Evolutionary conservation across 2,113 vertebrate genomes (phyloP).

Genomic region (Strigops habroptila): DNA sequence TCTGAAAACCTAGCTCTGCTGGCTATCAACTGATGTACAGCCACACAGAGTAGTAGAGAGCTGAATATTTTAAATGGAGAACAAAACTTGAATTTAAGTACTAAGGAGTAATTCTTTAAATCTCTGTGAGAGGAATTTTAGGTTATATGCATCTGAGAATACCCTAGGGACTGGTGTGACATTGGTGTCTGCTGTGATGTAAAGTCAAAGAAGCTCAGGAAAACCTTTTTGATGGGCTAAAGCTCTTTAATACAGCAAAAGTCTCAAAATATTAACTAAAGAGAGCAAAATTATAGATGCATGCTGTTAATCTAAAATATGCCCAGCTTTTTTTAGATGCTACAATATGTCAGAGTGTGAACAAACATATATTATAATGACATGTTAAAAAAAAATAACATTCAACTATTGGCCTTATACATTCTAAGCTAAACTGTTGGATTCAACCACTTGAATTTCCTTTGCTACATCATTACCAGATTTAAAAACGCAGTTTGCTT

Average conservation of each 20-base stretch:
- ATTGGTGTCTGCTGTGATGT: background rate
- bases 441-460: background rate
- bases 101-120: slow-evolving; percentile 28
- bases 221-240: slow-evolving; percentile 12
- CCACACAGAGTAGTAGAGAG: background rate
- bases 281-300: background rate
- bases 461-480: background rate
- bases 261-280: background rate
- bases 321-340: background rate
- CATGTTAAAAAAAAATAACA: background rate
- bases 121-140: slow-evolving; percentile 29
- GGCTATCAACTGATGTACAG: background rate
- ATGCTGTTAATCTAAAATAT: slow-evolving; percentile 7
- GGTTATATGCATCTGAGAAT: background rate
- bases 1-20: background rate
- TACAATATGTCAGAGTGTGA: background rate
- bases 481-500: background rate
- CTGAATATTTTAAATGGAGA: slow-evolving; percentile 9
- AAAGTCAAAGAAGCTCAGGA: background rate
- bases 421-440: background rate
- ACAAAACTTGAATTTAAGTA: slow-evolving; percentile 44
- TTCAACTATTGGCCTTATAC: background rate
- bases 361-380: slow-evolving; percentile 18
- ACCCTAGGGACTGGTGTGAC: background rate
- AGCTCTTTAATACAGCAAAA: background rate